Evolutionary conservation across 2,888 invertebrate genomes (phyloP), one percentile per base, ranked within the genome.

Genomic region (Dendrolimus pini): DNA sequence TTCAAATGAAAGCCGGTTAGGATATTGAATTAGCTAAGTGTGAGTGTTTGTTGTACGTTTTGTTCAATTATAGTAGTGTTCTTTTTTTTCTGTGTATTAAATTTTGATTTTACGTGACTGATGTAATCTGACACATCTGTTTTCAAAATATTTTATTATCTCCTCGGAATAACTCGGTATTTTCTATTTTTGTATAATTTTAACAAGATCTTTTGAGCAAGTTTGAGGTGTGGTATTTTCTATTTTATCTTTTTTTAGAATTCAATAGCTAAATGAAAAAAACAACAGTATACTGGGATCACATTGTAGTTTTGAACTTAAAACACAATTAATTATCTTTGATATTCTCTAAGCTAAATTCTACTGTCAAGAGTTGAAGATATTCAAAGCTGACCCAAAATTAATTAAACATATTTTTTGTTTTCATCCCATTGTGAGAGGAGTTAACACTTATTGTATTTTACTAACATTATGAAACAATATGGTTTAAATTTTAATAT

Each of bases 401-500:
- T 47, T 47, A 47, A 47, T 47, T 47, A 47, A 47, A 47, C 47
- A 47, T 12, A 47, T 47, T 47, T 47, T 18, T 54, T 54, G 30
- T 30, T 6, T 30, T 30, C 30, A 47, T 61, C 59, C 63, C 59
- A 65, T 68, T 66, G 60, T 71, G 68, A 59, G 58, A 60, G 65
- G 61, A 65, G 68, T 69, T 72, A 71, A 72, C 68, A 65, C 68
- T 83, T 82, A 85, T 85, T 84, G 77, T 84, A 80, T 82, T 83
- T 82, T 72, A 62, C 76, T 79, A 79, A 75, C 79, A 77, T 80
- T 76, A 70, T 80, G 75, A 89, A 88, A 91, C 88, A 90, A 89
- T 84, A 83, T 78, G 73, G 70, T 82, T 80, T 82, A 89, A 47
- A 47, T 90, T 90, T 87, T 81, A 88, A 89, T 89, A 87, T 87